Evolutionary conservation across 2,888 invertebrate genomes (phyloP), one percentile per base, ranked within the genome.

Genomic region (Erpobdella octoculata): DNA sequence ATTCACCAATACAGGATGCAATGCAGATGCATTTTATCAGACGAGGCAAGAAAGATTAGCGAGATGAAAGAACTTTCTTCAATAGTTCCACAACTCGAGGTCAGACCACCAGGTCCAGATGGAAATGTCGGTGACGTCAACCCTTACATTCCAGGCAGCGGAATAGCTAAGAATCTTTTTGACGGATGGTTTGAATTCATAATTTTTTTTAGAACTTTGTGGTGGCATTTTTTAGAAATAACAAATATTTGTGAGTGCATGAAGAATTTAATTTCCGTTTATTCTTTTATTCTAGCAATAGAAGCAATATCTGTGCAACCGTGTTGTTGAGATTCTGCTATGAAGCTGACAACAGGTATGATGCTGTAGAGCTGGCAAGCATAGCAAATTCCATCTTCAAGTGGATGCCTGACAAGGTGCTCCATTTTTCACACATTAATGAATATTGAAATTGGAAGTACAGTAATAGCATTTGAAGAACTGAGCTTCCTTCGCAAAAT

Each of bases 81-180:
- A 28, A 25, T 46, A 4, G n/a, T 67, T 9, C 67, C 67, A 67
- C n/a, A 48, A 31, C 33, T 67, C 15, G 67, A 67, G 28, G 46
- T 28, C 28, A 41, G 67, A 41, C n/a, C 35, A 31, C 6, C 12
- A 28, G 46, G 31, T 4, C 21, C 21, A 6, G 59, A n/a, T 25
- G n/a, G 9, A 35, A 9, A 4, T 1, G 53, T 15, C 18, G 21
- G 18, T n/a, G 59, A 70, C 36, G n/a, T 15, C 2, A 28, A 58
- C 28, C 53, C 58, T 15, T 70, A 37, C 37, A 70, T 70, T 48
- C 70, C 70, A 21, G 70, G 70, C 58, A 59, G 70, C 25, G 70
- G 70, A 21, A 70, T 70, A 5, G 59, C 70, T 21, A 53, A 53
- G 18, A 28, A 58, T 21, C 18, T 70, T 12, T 59, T 70, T 31